These are phyloP conservation scores for Thalassaphorura encarpata DNA, from an alignment of 1,140 invertebrate species.

Conservation along the genomic window DNA sequence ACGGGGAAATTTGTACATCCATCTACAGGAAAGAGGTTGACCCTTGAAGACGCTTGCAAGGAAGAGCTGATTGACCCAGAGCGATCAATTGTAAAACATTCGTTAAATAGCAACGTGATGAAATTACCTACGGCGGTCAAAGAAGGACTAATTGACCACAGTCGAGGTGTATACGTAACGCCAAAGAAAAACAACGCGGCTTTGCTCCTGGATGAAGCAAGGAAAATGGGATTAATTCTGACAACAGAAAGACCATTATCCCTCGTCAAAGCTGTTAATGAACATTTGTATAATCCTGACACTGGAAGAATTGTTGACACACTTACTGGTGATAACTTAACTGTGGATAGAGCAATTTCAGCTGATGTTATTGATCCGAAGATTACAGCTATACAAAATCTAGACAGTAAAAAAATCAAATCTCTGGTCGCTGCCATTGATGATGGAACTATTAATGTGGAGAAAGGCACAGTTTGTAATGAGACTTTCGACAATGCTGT, in stretches of 20 bases:
- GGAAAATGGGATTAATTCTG: conserved; percentile 60
- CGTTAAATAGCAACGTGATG: conserved; percentile 56
- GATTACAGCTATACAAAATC: conserved; percentile 65
- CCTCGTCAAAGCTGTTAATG: conserved; percentile 65
- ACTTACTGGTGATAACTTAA: conserved; percentile 53
- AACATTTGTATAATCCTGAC: conserved; percentile 61
- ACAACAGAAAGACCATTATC: conserved; percentile 56
- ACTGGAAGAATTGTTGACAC: conserved; percentile 71
- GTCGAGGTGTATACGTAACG: conserved; percentile 55
- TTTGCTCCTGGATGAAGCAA: conserved; percentile 59
- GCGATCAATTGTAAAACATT: conserved; percentile 65
- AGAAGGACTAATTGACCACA: conserved; percentile 59
- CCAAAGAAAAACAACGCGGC: conserved; percentile 45
- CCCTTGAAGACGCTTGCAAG: conserved; percentile 64
- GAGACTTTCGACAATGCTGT: conserved; percentile 60
- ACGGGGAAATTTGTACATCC: conserved; percentile 71
- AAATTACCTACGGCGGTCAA: conserved; percentile 63
- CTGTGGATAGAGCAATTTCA: conserved; percentile 59
- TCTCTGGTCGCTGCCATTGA: conserved; percentile 62
- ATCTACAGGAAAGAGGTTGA: conserved; percentile 59
- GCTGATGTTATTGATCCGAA: conserved; percentile 62
- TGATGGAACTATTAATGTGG: conserved; percentile 64
- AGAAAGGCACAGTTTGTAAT: conserved; percentile 64
- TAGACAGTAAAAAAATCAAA: conserved; percentile 58
- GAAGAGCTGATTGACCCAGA: conserved; percentile 71